A percentile compares a stretch with the other conserved stretches of the same genome.
phyloP scores from a whole-genome alignment of 2,113 vertebrate species.

The Vanacampus margaritifer region DNA sequence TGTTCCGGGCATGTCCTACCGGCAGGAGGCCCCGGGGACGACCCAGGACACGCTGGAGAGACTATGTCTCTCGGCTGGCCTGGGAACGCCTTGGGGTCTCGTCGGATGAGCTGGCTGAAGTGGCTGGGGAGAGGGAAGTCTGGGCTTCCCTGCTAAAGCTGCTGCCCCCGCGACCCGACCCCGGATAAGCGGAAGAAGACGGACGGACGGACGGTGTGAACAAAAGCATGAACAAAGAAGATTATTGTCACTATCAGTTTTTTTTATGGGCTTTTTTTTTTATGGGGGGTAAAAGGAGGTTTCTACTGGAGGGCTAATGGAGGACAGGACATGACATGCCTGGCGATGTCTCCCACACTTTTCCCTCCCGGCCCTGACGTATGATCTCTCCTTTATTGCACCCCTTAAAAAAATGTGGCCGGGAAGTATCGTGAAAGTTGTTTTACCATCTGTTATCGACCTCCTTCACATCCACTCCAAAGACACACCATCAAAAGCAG shows the following conservation, averaged over 20 bases:
- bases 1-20: too few relatives aligned
- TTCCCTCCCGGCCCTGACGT: conserved; percentile 30
- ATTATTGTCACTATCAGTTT: background rate
- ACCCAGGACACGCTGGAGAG: too few relatives aligned
- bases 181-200: too few relatives aligned
- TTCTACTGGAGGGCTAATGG: background rate
- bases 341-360: conserved; percentile 11
- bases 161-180: too few relatives aligned
- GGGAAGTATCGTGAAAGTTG: conserved; percentile 20
- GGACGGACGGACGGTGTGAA: too few relatives aligned
- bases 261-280: too few relatives aligned
- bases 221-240: background rate
- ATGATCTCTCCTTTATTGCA: conserved; percentile 46
- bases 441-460: conserved; percentile 49
- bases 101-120: too few relatives aligned
- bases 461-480: conserved; percentile 34
- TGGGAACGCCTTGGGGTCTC: too few relatives aligned
- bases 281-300: background rate
- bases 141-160: too few relatives aligned
- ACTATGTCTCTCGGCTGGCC: too few relatives aligned
- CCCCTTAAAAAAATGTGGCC: conserved; percentile 32
- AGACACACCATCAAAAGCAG: conserved; percentile 4
- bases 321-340: background rate
- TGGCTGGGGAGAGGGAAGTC: too few relatives aligned
- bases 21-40: too few relatives aligned